Percentiles rank a stretch among this genome's conserved stretches.
Conservation (phyloP, 2,797 vertebrate species). For the Anguilla marmorata region DNA sequence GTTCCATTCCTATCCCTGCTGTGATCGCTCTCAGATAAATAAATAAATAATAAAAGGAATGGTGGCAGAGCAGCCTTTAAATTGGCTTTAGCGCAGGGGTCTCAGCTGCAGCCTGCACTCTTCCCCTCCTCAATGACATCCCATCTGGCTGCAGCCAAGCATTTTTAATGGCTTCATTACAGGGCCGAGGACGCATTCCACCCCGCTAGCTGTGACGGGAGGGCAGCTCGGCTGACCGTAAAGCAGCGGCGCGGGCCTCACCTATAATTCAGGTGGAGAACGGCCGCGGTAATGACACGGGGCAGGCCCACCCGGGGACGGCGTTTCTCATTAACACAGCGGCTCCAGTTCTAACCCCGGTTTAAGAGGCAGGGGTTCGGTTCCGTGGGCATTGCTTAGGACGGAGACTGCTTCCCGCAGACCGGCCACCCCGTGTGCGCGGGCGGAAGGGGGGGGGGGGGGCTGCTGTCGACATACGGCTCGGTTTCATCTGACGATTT, state of each 20-base stretch:
- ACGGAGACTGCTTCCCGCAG: neutral
- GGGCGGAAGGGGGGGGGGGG: neutral
- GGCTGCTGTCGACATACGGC: slow-evolving; percentile 41
- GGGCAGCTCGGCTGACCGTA: slow-evolving; percentile 42
- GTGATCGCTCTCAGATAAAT: slow-evolving; percentile 43
- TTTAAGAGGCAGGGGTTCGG: slow-evolving; percentile 34
- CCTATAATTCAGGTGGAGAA: slow-evolving; percentile 38
- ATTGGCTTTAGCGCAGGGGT: slow-evolving; percentile 3
- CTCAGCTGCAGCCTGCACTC: slow-evolving; percentile 38
- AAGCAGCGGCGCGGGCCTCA: slow-evolving; percentile 42
- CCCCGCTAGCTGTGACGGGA: slow-evolving; percentile 54
- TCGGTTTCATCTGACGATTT: slow-evolving; percentile 42
- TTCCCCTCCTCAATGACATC: slow-evolving; percentile 57
- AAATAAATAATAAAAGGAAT: slow-evolving; percentile 27
- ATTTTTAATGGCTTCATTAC: slow-evolving; percentile 73
- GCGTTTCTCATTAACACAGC: slow-evolving; percentile 64
- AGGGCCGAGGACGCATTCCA: slow-evolving; percentile 51
- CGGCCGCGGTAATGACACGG: slow-evolving; percentile 56
- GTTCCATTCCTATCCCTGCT: slow-evolving; percentile 33
- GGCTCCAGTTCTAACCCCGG: slow-evolving; percentile 51
- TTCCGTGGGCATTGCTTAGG: neutral
- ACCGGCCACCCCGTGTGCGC: no score
- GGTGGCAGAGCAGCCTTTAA: neutral
- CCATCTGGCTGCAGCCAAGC: slow-evolving; percentile 71
- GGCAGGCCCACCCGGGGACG: slow-evolving; percentile 58